Percentiles rank a stretch among this genome's conserved stretches.
Evolutionary conservation across 2,888 invertebrate genomes (phyloP).

Genomic region (Ochropleura plecta): DNA sequence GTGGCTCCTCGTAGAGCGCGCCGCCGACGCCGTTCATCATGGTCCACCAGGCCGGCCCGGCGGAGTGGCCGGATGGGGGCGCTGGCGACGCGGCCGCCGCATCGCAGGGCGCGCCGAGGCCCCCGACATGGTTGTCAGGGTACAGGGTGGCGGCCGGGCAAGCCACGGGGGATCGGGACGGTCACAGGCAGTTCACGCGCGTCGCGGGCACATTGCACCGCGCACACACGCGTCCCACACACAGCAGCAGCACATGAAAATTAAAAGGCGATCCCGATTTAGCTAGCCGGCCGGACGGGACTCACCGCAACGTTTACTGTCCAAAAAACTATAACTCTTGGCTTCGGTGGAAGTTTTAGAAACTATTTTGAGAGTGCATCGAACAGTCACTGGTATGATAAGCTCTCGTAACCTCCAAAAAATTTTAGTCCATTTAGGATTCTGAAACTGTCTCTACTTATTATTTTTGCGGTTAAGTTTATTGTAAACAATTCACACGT

Average conservation of each 20-base stretch:
- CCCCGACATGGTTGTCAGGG: slow-evolving; percentile 93
- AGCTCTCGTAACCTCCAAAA: slow-evolving; percentile 73
- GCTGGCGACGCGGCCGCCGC: slow-evolving; percentile 93
- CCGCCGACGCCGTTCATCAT: slow-evolving; percentile 95
- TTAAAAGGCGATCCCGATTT: slow-evolving; percentile 90
- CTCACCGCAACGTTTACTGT: slow-evolving; percentile 78
- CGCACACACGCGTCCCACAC: slow-evolving; percentile 87
- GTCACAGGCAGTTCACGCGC: slow-evolving; percentile 88
- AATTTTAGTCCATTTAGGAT: slow-evolving; percentile 65
- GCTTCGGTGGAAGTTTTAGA: slow-evolving; percentile 62
- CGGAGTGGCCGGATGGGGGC: slow-evolving; percentile 95
- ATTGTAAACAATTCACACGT: slow-evolving; percentile 66
- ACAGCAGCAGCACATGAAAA: slow-evolving; percentile 89
- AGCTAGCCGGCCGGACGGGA: slow-evolving; percentile 85
- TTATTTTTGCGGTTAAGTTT: slow-evolving; percentile 61
- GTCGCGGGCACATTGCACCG: slow-evolving; percentile 90
- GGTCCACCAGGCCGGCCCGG: slow-evolving; percentile 96
- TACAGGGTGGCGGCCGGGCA: slow-evolving; percentile 96
- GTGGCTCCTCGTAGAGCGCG: slow-evolving; percentile 94
- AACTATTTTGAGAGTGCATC: slow-evolving; percentile 66
- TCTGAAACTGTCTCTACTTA: slow-evolving; percentile 62
- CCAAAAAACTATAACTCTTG: slow-evolving; percentile 68
- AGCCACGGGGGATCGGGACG: slow-evolving; percentile 93
- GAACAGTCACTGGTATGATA: slow-evolving; percentile 84
- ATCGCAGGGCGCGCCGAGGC: slow-evolving; percentile 93